Evolutionary conservation across 1,140 invertebrate species (phyloP).

Genomic region (Euwallacea similis): DNA sequence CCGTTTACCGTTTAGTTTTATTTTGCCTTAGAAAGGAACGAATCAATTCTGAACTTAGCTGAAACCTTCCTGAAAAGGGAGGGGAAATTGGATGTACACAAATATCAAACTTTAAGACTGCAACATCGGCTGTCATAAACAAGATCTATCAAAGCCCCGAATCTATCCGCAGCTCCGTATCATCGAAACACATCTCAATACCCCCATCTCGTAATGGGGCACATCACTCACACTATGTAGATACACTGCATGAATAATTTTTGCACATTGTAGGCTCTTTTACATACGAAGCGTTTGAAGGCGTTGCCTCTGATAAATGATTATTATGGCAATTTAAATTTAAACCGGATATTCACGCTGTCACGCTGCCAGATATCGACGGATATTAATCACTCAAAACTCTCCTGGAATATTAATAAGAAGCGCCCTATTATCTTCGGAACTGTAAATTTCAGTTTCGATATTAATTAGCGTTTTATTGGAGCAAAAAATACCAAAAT

Average conservation of each 20-base stretch:
- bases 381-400: slow-evolving; percentile 14
- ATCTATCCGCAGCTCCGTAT: not conserved
- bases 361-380: slow-evolving; percentile 7
- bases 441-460: not conserved
- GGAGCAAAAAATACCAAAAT: not conserved
- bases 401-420: slow-evolving; percentile 16
- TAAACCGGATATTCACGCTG: slow-evolving; percentile 16
- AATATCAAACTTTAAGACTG: too few relatives aligned
- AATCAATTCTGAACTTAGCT: too few relatives aligned
- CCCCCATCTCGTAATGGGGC: not conserved
- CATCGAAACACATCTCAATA: not conserved
- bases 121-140: too few relatives aligned
- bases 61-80: too few relatives aligned
- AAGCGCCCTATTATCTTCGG: not conserved
- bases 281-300: not conserved
- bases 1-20: too few relatives aligned
- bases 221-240: too few relatives aligned
- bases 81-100: too few relatives aligned
- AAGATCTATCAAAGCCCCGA: too few relatives aligned
- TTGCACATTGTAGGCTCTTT: slow-evolving; percentile 12
- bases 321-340: slow-evolving; percentile 13
- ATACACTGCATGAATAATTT: slow-evolving; percentile 6
- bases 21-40: too few relatives aligned
- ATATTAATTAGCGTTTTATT: slow-evolving; percentile 4
- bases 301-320: slow-evolving; percentile 1